These are phyloP conservation scores for Stenurella melanura DNA, from an alignment of 2,888 invertebrate species.

Conservation along the genomic window DNA sequence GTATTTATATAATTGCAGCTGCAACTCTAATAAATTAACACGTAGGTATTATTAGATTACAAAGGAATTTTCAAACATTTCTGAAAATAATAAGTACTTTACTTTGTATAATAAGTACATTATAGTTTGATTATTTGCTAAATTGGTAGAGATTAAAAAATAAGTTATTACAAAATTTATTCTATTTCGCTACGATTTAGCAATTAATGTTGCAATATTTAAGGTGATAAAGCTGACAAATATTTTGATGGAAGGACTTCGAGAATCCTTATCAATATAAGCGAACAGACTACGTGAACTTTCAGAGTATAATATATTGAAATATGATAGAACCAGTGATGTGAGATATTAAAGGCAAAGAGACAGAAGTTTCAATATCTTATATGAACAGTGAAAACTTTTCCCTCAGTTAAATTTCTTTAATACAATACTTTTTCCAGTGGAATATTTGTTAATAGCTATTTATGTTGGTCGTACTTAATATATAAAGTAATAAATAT, in stretches of 20 bases:
- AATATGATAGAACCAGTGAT: slow-evolving; percentile 31
- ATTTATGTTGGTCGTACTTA: no score
- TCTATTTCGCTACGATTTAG: no score
- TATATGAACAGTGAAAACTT: slow-evolving; percentile 8
- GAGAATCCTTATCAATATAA: neutral
- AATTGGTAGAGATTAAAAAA: neutral
- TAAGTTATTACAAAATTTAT: no score
- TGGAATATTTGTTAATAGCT: neutral
- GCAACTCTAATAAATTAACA: neutral
- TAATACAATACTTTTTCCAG: neutral
- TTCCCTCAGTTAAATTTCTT: neutral
- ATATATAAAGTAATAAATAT: no score
- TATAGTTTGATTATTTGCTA: neutral
- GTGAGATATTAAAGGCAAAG: slow-evolving; percentile 24
- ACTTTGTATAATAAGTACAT: neutral
- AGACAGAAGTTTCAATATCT: slow-evolving; percentile 24
- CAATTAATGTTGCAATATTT: neutral
- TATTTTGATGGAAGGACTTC: slow-evolving; percentile 11
- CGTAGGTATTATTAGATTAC: neutral
- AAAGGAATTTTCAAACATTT: neutral
- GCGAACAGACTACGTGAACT: neutral
- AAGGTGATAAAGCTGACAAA: slow-evolving; percentile 8
- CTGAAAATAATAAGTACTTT: neutral
- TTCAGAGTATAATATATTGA: slow-evolving; percentile 16
- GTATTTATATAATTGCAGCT: neutral